Evolutionary conservation across 1,140 invertebrate species (phyloP), one percentile per base, ranked within the genome.

Genomic region (Zaprionus ghesquierei): DNA sequence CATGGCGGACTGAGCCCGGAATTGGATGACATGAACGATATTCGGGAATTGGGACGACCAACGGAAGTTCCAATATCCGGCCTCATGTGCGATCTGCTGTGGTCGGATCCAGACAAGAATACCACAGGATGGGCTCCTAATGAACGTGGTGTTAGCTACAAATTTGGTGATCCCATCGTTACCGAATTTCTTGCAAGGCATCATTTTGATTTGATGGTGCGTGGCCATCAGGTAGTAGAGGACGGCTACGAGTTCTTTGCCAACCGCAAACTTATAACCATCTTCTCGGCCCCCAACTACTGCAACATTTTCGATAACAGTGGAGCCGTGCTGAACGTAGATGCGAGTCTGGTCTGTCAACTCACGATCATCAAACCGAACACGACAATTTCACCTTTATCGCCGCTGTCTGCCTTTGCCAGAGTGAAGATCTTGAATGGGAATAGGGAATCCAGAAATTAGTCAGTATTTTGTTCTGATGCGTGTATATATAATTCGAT

Each of bases 261-360:
- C 12, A 22, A 49, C 0, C 62, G 62, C 5, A 27, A 31, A 15
- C 20, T 71, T 12, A 54, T 71, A 5, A 71, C 69, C 1, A 29
- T 71, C 22, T 71, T 71, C 54, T 71, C 69, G 18, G 69, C 69
- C 6, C 69, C 69, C 44, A 71, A 66, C 13, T 71, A 71, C n/a
- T 71, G 69, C 27, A 33, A 66, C 22, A 9, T 35, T n/a, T 71
- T 71, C n/a, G 69, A 71, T 29, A 71, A 71, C 10, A 33, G 44
- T 13, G 69, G 31, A 5, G 69, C 62, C 0, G 46, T 71, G 0
- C 5, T 71, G 23, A 31, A 22, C 15, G 29, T 69, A 25, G 38
- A 55, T 38, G 13, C 0, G 0, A 0, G 18, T 1, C 15, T 70
- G 23, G 31, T 64, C 5, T 70, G 68, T 12, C 41, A 46, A 0